A percentile compares a stretch with the other conserved stretches of the same genome.
Conservation (phyloP, 2,888 invertebrate genomes). For the Piscicola geometra region DNA sequence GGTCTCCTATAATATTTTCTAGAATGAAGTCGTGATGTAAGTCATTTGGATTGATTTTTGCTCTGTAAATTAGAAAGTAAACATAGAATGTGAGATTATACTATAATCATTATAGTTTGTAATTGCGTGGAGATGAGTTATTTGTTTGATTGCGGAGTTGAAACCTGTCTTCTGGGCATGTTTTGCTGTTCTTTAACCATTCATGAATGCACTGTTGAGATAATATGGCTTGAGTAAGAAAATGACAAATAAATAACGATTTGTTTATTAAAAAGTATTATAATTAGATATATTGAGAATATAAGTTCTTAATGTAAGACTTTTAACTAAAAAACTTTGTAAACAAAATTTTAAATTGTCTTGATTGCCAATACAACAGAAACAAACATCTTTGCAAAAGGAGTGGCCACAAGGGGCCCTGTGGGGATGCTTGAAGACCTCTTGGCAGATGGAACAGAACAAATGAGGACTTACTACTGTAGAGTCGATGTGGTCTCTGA, state of each 20-base stretch:
- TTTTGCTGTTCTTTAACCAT: constrained; percentile 47
- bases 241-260: constrained; percentile 2
- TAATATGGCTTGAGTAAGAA: no score
- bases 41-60: constrained; percentile 43
- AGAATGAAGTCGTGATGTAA: constrained; percentile 51
- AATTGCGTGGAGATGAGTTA: no score
- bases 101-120: no score
- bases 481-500: constrained; percentile 48
- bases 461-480: constrained; percentile 49
- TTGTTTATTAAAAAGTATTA: no score
- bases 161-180: constrained; percentile 51
- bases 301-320: not conserved
- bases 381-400: constrained; percentile 48
- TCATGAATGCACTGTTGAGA: constrained; percentile 49
- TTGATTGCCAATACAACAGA: not conserved
- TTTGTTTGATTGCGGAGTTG: not conserved
- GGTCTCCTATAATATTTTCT: constrained; percentile 52
- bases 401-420: constrained; percentile 52
- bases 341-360: not conserved
- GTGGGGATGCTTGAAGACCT: constrained; percentile 48
- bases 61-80: constrained; percentile 44
- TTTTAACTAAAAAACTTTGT: not conserved
- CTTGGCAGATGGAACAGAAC: constrained; percentile 50
- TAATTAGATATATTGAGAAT: no score
- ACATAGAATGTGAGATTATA: no score